Conservation (phyloP, 2,888 invertebrate genomes). For the Xestia xanthographa region DNA sequence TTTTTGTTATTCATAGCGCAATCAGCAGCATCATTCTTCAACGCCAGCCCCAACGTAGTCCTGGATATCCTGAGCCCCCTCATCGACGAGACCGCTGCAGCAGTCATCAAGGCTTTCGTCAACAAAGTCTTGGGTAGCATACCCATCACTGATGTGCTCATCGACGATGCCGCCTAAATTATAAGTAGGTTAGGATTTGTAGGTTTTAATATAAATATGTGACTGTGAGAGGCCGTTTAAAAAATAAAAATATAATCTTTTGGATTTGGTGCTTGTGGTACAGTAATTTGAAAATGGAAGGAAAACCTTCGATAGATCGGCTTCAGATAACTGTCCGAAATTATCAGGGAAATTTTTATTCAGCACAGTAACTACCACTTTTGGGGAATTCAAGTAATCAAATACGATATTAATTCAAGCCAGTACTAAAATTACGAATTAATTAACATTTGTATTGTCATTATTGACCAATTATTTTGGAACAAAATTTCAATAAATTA, state of each 20-base stretch:
- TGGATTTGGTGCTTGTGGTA: not conserved
- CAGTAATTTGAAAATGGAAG: not conserved
- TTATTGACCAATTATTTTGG: not conserved
- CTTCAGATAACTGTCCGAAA: not conserved
- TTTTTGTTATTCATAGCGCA: constrained; percentile 87
- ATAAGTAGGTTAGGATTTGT: constrained; percentile 8
- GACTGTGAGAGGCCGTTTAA: constrained; percentile 12
- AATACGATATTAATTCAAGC: not conserved
- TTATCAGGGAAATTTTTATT: not conserved
- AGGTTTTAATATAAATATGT: constrained; percentile 6
- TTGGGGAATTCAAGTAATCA: not conserved
- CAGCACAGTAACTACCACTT: not conserved
- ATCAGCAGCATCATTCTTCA: constrained; percentile 93
- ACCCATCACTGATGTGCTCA: constrained; percentile 91
- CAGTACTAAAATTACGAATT: not conserved
- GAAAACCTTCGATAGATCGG: not conserved
- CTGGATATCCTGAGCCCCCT: constrained; percentile 93
- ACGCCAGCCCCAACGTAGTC: constrained; percentile 92
- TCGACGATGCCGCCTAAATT: constrained; percentile 71
- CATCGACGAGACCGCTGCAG: constrained; percentile 92
- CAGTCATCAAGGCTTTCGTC: constrained; percentile 90
- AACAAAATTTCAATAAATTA: not conserved
- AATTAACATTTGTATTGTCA: not conserved
- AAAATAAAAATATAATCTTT: not conserved
- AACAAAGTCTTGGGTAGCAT: constrained; percentile 91